phyloP scores from a whole-genome alignment of 2,113 vertebrate species.

The Mystacornis crossleyi region DNA sequence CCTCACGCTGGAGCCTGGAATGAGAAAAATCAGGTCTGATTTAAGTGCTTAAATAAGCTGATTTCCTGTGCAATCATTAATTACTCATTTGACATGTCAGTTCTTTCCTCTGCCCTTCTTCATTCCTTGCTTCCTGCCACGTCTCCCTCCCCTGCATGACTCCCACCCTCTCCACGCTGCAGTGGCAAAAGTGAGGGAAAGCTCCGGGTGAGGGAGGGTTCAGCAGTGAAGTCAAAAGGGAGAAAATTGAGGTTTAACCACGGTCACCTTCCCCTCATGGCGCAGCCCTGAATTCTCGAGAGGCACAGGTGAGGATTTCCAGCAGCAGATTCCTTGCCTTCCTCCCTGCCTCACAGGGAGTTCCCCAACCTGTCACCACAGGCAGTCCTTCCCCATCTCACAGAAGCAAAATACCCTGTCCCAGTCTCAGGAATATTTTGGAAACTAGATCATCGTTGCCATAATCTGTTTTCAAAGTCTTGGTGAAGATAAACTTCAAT shows the following conservation, averaged over 20 bases:
- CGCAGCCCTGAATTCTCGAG: background rate
- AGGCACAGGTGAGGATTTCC: background rate
- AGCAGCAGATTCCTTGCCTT: accelerated
- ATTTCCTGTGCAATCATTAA: background rate
- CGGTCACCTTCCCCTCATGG: background rate
- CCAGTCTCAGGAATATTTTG: background rate
- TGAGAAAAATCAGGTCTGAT: background rate
- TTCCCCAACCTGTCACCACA: background rate
- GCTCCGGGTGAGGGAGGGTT: background rate
- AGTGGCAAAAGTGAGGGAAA: background rate
- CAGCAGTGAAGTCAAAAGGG: background rate
- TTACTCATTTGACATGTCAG: background rate
- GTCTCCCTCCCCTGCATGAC: background rate
- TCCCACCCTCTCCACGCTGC: background rate
- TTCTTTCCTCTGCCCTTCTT: background rate
- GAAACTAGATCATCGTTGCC: background rate
- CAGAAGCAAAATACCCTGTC: background rate
- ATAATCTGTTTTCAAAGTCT: background rate
- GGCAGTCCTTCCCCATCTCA: background rate
- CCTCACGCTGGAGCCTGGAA: constrained; percentile 90
- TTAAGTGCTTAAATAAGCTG: background rate
- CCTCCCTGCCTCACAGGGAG: background rate
- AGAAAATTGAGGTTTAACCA: background rate
- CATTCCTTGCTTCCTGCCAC: background rate
- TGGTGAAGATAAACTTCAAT: too few species aligned